These are phyloP conservation scores for Cyprinella venusta DNA, from an alignment of 2,797 vertebrate species.

Conservation along the genomic window DNA sequence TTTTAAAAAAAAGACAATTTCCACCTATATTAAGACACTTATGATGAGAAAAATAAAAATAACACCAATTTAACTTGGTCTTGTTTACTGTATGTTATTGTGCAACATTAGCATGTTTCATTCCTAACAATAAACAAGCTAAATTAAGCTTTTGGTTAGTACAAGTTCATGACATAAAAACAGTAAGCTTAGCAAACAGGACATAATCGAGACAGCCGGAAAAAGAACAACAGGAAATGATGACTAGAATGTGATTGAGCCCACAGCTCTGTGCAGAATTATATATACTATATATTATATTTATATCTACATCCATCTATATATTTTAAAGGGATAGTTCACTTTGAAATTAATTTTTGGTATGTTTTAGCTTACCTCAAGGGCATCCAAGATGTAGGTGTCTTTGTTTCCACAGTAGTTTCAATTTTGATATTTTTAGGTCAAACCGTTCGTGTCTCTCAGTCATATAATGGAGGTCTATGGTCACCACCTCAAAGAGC, in stretches of 20 bases:
- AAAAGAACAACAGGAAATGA: slow-evolving; percentile 50
- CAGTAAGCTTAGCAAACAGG: slow-evolving; percentile 45
- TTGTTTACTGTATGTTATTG: not conserved
- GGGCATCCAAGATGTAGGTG: too few relatives aligned
- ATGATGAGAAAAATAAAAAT: not conserved
- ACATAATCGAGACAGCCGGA: slow-evolving; percentile 45
- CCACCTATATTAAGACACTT: not conserved
- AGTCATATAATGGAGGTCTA: too few relatives aligned
- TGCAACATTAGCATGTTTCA: not conserved
- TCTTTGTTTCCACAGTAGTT: too few relatives aligned
- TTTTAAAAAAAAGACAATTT: not conserved
- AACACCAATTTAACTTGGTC: not conserved
- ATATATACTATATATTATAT: too few relatives aligned
- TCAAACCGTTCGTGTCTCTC: too few relatives aligned
- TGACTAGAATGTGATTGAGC: not conserved
- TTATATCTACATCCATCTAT: too few relatives aligned
- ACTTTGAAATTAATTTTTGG: too few relatives aligned
- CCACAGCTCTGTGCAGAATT: not conserved
- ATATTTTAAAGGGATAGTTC: too few relatives aligned
- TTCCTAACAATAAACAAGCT: not conserved
- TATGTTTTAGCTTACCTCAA: too few relatives aligned
- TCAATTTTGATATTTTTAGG: too few relatives aligned
- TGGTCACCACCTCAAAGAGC: too few relatives aligned
- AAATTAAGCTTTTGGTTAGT: not conserved
- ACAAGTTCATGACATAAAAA: not conserved